Percentiles rank a stretch among this genome's conserved stretches.
phyloP scores from a whole-genome alignment of 1,140 invertebrate species.

The Pogonognathellus flavescens region DNA sequence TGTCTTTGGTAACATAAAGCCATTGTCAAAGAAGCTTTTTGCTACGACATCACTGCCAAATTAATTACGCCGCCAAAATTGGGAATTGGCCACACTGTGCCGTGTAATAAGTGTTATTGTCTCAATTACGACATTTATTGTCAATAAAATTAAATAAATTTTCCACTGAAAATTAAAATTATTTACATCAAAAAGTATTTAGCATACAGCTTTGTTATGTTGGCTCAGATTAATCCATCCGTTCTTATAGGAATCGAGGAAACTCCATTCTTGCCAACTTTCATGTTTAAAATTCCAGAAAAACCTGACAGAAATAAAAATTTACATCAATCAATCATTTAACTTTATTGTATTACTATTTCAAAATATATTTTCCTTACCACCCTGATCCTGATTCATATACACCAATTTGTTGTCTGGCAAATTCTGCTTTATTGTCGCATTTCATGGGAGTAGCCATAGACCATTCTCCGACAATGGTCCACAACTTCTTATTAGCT shows the following conservation, averaged over 20 bases:
- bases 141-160: too few relatives aligned
- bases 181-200: not conserved
- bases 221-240: constrained; percentile 59
- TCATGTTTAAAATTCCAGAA: constrained; percentile 64
- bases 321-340: too few relatives aligned
- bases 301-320: constrained; percentile 2
- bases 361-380: too few relatives aligned
- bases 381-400: constrained; percentile 59
- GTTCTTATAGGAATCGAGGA: not conserved
- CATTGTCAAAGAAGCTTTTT: too few relatives aligned
- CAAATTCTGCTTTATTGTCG: constrained; percentile 54
- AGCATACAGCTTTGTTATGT: constrained; percentile 2
- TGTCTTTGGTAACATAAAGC: too few relatives aligned
- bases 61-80: too few relatives aligned
- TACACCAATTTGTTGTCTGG: constrained; percentile 63
- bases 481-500: constrained; percentile 49
- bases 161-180: too few relatives aligned
- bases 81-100: too few relatives aligned
- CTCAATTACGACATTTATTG: too few relatives aligned
- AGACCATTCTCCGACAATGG: constrained; percentile 63
- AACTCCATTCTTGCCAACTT: constrained; percentile 59
- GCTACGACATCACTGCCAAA: too few relatives aligned
- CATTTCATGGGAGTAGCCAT: constrained; percentile 53
- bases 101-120: too few relatives aligned
- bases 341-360: too few relatives aligned